Conservation (phyloP, 2,797 vertebrate species). For the Loriculus beryllinus region DNA sequence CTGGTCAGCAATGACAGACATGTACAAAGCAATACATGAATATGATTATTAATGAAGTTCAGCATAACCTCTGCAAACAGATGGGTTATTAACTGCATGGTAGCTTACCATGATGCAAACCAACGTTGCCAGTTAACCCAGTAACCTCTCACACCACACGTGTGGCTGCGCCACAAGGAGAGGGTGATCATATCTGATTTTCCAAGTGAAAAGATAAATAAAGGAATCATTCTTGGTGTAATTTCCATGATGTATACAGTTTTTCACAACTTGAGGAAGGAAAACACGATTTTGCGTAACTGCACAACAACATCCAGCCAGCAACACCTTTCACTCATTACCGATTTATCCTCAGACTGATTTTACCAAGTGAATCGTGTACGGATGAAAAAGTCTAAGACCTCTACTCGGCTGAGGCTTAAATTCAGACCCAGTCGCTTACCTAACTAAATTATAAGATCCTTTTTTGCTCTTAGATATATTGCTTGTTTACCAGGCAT, state of each 20-base stretch:
- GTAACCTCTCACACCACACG: accelerated
- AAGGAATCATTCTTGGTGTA: neutral
- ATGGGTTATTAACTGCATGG: neutral
- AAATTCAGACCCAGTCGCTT: neutral
- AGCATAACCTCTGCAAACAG: neutral
- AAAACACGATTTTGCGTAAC: neutral
- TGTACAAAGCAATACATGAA: accelerated
- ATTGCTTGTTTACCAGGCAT: neutral
- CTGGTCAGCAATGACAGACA: neutral
- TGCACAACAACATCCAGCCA: neutral
- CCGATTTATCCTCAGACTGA: neutral
- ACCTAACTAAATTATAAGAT: neutral
- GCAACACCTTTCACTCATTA: neutral
- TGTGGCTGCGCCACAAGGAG: accelerated
- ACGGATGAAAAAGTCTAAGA: neutral
- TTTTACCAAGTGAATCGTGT: neutral
- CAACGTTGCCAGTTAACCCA: accelerated
- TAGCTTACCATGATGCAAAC: neutral
- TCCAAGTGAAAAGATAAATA: neutral
- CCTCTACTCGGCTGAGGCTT: neutral
- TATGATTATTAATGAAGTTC: accelerated
- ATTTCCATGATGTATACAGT: neutral
- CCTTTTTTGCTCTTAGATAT: neutral
- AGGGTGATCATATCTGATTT: neutral
- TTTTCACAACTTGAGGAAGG: neutral